phyloP scores from a whole-genome alignment of 2,888 invertebrate species.

The Galeruca laticollis region DNA sequence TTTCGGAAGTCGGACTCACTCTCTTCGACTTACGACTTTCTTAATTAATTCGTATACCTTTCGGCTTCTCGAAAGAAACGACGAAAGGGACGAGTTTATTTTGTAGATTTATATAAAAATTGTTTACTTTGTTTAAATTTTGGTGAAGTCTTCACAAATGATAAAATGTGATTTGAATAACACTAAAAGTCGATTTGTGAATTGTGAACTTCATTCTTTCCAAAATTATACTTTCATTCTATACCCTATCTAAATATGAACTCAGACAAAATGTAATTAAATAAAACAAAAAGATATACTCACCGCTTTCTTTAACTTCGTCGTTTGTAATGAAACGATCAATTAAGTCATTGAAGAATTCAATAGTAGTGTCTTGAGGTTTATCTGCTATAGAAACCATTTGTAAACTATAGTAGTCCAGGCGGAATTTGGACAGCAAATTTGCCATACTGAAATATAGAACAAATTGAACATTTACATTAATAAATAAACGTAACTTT shows the following conservation, averaged over 20 bases:
- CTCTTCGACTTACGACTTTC: too few relatives aligned
- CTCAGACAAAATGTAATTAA: background rate
- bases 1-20: too few relatives aligned
- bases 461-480: constrained; percentile 17
- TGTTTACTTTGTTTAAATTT: too few relatives aligned
- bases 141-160: too few relatives aligned
- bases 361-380: constrained; percentile 80
- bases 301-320: constrained; percentile 59
- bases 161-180: too few relatives aligned
- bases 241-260: background rate
- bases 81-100: too few relatives aligned
- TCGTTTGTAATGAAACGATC: constrained; percentile 73
- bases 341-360: constrained; percentile 79
- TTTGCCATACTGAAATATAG: constrained; percentile 85
- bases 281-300: constrained; percentile 20
- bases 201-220: too few relatives aligned
- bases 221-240: too few relatives aligned
- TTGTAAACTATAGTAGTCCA: constrained; percentile 90
- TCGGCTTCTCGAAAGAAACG: too few relatives aligned
- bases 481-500: constrained; percentile 23
- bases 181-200: too few relatives aligned
- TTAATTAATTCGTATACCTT: too few relatives aligned
- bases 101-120: too few relatives aligned
- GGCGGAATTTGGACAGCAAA: constrained; percentile 91
- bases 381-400: constrained; percentile 92